Base-by-base conservation (phyloP, 2,888 invertebrate species). In the Dryococelus australis region DNA sequence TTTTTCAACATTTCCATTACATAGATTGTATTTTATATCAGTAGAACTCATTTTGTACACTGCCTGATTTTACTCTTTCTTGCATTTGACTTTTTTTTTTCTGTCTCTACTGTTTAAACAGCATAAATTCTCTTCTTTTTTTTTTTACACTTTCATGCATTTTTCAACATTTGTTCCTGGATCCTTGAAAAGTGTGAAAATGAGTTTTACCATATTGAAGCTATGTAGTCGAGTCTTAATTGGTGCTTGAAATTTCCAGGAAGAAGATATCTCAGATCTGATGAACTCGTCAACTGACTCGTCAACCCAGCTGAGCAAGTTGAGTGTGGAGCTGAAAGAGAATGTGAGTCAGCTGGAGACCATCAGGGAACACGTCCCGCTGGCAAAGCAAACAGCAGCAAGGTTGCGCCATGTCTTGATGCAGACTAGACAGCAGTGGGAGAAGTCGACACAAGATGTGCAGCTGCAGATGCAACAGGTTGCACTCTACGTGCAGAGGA, bases 211-310 rank as follows among this genome's bases (percentile, higher is more conserved):
- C 4, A 4, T 35, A 35, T 35, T 35, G 35, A 35, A 65, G 65
- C 65, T 9, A 65, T 1, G n/a, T 65, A 9, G 20, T 65, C 24
- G 65, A 65, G 65, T 65, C 24, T 47, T 47, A 47, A 47, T 13
- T 65, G 65, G 65, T n/a, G 16, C 24, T 24, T n/a, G 16, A 65
- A 8, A 24, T 65, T 89, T 89, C 35, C 87, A 92, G 92, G 91
- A 92, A 88, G 90, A 90, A 86, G 90, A 91, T 91, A 93, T 96
- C 88, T 92, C 94, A 86, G 93, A 93, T 90, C 91, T 95, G 79
- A 94, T 94, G 86, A 94, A 93, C 84, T 94, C 94, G 89, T 93
- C 95, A 0, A 94, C 93, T 26, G 94, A 95, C 91, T 95, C 95
- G 0, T 94, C 94, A 90, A 94, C 94, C 88, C 94, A 95, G 90